Percentiles rank a stretch among this genome's conserved stretches.
Conservation (phyloP, 2,888 invertebrate genomes). For the Drosophila kambysellisi region DNA sequence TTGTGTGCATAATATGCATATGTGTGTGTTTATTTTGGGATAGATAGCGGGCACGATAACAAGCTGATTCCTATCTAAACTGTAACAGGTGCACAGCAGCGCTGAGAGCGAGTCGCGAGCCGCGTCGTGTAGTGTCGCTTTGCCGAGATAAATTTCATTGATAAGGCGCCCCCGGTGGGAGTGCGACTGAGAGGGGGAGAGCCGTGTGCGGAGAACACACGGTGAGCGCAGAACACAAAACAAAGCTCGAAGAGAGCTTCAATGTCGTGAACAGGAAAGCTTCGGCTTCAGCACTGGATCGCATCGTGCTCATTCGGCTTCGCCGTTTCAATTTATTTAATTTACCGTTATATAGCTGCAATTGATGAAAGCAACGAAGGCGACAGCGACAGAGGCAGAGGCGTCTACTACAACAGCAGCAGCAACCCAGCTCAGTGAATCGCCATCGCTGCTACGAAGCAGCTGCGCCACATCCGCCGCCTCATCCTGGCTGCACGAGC, state of each 20-base stretch:
- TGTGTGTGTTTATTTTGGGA: slow-evolving; percentile 21
- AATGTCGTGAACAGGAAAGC: slow-evolving; percentile 48
- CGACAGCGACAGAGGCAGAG: slow-evolving; percentile 14
- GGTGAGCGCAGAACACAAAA: slow-evolving; percentile 42
- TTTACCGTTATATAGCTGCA: slow-evolving; percentile 78
- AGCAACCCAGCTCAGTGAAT: slow-evolving; percentile 36
- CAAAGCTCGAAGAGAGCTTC: slow-evolving; percentile 75
- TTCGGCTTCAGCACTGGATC: slow-evolving; percentile 33
- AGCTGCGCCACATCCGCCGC: slow-evolving; percentile 60
- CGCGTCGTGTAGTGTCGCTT: slow-evolving; percentile 32
- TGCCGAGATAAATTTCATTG: slow-evolving; percentile 73
- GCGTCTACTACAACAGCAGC: slow-evolving; percentile 20
- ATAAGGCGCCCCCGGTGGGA: slow-evolving; percentile 57
- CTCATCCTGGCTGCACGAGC: slow-evolving; percentile 73
- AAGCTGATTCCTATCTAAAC: slow-evolving; percentile 79
- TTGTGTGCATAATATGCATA: slow-evolving; percentile 17
- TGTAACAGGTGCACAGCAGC: slow-evolving; percentile 81
- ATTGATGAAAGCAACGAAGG: slow-evolving; percentile 64
- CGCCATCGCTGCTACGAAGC: slow-evolving; percentile 49
- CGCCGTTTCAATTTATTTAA: slow-evolving; percentile 75
- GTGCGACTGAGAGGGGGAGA: slow-evolving; percentile 10
- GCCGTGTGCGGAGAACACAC: slow-evolving; percentile 20
- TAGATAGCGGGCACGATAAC: slow-evolving; percentile 73
- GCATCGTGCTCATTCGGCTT: slow-evolving; percentile 23
- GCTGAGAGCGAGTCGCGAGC: slow-evolving; percentile 40